phyloP scores from a whole-genome alignment of 2,113 vertebrate genomes.

The Chloropsis cyanopogon region DNA sequence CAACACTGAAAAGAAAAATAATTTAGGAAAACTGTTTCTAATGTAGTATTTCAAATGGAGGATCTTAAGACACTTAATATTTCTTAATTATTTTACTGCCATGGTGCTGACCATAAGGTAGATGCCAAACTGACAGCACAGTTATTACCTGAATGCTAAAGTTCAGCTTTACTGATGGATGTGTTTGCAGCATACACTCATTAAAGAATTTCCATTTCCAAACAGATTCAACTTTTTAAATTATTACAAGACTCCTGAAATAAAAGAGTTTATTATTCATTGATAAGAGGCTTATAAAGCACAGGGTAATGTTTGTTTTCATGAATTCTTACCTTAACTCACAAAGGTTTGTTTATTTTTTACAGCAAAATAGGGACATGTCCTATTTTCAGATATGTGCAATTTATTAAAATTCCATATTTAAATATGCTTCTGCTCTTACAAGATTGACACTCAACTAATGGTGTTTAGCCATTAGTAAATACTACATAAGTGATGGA shows the following conservation, averaged over 20 bases:
- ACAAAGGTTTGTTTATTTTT: background rate
- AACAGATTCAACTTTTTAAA: background rate
- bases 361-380: background rate
- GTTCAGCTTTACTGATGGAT: background rate
- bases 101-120: background rate
- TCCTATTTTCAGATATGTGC: background rate
- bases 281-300: background rate
- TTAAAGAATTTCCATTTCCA: background rate
- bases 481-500: background rate
- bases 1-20: background rate
- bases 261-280: background rate
- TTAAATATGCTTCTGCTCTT: background rate
- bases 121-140: background rate
- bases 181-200: background rate
- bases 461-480: background rate
- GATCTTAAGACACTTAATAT: background rate
- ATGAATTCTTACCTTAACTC: background rate
- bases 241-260: background rate
- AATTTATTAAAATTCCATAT: background rate
- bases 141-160: slow-evolving; percentile 7
- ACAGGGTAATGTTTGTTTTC: background rate
- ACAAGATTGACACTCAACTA: background rate
- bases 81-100: slow-evolving; percentile 22
- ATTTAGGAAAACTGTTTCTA: background rate
- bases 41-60: background rate